phyloP scores from a whole-genome alignment of 2,888 invertebrate genomes.

The Metacarcinus magister region DNA sequence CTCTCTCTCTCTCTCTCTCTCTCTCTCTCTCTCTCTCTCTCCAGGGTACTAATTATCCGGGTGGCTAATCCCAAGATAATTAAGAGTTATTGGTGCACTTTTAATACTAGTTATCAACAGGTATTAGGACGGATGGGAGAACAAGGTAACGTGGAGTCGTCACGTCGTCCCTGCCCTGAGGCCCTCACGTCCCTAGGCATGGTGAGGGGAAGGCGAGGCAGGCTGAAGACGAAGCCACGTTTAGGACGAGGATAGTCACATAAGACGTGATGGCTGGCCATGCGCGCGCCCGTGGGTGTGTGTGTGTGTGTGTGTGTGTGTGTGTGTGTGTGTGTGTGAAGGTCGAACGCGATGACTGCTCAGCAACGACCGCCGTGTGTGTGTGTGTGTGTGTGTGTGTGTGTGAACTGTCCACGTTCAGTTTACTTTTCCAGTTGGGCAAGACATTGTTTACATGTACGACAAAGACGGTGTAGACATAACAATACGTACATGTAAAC shows the following conservation, averaged over 20 bases:
- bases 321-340: constrained; percentile 59
- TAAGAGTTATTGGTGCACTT: background rate
- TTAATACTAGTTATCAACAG: background rate
- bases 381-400: constrained; percentile 62
- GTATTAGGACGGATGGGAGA: background rate
- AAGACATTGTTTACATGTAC: constrained; percentile 2
- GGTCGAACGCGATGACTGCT: background rate
- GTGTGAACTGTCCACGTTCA: background rate
- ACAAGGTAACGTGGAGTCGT: background rate
- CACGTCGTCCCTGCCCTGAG: background rate
- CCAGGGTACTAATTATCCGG: background rate
- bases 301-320: constrained; percentile 62
- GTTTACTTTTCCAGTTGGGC: constrained; percentile 18
- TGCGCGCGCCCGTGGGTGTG: constrained; percentile 48
- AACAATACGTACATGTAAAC: background rate
- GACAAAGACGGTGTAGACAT: constrained; percentile 16
- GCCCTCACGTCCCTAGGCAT: background rate
- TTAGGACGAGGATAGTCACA: constrained; percentile 7
- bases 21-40: constrained; percentile 54
- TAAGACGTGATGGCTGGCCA: background rate
- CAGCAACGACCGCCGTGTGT: constrained; percentile 29
- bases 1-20: constrained; percentile 37
- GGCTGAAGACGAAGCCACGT: background rate
- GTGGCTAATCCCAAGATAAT: background rate
- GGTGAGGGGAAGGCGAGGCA: background rate